Percentiles rank a stretch among this genome's conserved stretches.
Conservation (phyloP, 2,113 vertebrate genomes). For the Cochlearius cochlearius region DNA sequence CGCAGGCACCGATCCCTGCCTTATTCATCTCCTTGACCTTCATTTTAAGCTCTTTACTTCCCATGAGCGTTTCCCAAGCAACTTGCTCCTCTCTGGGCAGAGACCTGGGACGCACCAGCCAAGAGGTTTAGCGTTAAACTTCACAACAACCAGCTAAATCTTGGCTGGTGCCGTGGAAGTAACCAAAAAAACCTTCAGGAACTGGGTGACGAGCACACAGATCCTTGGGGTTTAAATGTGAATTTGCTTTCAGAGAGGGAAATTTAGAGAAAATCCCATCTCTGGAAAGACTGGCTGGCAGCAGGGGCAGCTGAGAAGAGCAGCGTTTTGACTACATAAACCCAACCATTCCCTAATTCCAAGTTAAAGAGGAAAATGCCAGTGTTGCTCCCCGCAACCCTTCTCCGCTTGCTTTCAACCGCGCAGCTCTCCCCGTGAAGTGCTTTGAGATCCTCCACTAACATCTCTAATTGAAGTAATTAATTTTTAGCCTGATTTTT, state of each 20-base stretch:
- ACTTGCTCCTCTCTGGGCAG: background rate
- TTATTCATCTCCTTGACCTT: background rate
- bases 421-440: background rate
- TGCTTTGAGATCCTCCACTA: background rate
- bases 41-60: background rate
- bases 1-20: background rate
- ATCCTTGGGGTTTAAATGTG: fast-evolving
- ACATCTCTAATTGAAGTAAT: too few species aligned
- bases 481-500: background rate
- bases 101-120: fast-evolving
- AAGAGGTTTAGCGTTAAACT: background rate
- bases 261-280: background rate
- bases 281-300: background rate
- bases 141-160: background rate
- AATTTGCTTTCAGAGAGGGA: background rate
- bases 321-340: background rate
- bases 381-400: fast-evolving
- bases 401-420: background rate
- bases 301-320: background rate
- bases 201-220: fast-evolving
- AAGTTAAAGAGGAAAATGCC: background rate
- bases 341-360: background rate
- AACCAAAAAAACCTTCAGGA: background rate
- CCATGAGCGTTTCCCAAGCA: background rate
- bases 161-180: background rate